Evolutionary conservation across 2,113 vertebrate genomes (phyloP).

Genomic region (Cairina moschata): DNA sequence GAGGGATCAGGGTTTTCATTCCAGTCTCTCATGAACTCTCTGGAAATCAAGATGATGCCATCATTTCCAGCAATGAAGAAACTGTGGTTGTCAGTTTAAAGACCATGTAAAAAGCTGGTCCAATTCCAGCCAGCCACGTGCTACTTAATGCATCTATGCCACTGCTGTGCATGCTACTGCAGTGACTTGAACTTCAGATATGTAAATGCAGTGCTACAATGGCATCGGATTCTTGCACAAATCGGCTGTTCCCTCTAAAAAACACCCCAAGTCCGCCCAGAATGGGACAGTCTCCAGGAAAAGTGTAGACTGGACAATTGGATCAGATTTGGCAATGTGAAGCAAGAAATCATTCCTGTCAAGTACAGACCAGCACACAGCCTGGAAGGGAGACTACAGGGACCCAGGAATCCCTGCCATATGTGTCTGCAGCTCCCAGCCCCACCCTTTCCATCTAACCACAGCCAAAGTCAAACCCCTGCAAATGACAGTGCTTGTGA

Average conservation of each 20-base stretch:
- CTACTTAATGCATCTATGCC: background rate
- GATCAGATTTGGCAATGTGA: background rate
- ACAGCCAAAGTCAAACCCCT: background rate
- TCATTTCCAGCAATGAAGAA: background rate
- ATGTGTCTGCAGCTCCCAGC: background rate
- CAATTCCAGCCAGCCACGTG: background rate
- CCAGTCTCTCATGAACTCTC: background rate
- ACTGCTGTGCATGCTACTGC: accelerated
- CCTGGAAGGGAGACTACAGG: background rate
- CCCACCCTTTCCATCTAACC: background rate
- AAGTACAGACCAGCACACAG: background rate
- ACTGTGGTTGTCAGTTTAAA: background rate
- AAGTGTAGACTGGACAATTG: background rate
- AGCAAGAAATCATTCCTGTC: background rate
- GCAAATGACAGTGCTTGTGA: too few species aligned
- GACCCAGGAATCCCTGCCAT: background rate
- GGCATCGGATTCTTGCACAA: background rate
- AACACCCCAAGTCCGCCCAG: accelerated
- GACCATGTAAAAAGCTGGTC: background rate
- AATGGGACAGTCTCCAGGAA: background rate
- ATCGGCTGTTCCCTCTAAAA: background rate
- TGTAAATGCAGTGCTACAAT: background rate
- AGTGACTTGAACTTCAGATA: accelerated
- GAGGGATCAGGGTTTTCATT: background rate
- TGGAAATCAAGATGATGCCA: background rate